Percentiles rank a stretch among this genome's conserved stretches.
phyloP scores from a whole-genome alignment of 2,113 vertebrate species.

The Aldabrachelys gigantea region DNA sequence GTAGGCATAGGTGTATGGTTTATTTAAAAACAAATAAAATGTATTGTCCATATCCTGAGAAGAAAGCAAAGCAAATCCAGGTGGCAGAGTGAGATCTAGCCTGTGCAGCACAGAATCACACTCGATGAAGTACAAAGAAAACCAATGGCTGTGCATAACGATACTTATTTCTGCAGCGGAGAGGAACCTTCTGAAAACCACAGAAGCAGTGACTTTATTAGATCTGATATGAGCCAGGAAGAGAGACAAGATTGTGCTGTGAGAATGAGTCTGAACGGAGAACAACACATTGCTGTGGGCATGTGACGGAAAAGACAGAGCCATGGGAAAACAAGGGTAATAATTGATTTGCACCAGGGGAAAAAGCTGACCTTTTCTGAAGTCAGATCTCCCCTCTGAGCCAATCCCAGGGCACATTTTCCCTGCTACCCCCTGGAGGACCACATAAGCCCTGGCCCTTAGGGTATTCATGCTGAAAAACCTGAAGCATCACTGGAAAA shows the following conservation, averaged over 20 bases:
- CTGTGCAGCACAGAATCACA: background rate
- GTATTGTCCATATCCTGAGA: background rate
- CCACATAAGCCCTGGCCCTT: background rate
- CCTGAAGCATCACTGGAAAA: background rate
- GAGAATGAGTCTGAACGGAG: background rate
- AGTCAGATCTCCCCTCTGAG: background rate
- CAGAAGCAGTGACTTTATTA: background rate
- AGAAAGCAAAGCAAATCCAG: background rate
- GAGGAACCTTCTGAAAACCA: background rate
- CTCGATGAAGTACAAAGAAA: background rate
- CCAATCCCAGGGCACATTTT: background rate
- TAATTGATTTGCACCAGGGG: background rate
- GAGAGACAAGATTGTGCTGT: background rate
- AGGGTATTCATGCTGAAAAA: background rate
- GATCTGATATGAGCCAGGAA: background rate
- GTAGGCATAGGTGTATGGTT: background rate
- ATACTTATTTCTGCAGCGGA: background rate
- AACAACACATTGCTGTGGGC: background rate
- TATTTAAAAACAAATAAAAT: background rate
- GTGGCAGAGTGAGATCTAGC: background rate
- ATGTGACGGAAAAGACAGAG: background rate
- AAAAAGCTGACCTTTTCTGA: background rate
- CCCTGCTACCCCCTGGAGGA: background rate
- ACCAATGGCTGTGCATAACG: background rate
- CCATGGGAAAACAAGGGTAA: background rate